Percentiles rank a stretch among this genome's conserved stretches.
Evolutionary conservation across 2,797 vertebrate species (phyloP).

Genomic region (Platyrinchus mystaceus): DNA sequence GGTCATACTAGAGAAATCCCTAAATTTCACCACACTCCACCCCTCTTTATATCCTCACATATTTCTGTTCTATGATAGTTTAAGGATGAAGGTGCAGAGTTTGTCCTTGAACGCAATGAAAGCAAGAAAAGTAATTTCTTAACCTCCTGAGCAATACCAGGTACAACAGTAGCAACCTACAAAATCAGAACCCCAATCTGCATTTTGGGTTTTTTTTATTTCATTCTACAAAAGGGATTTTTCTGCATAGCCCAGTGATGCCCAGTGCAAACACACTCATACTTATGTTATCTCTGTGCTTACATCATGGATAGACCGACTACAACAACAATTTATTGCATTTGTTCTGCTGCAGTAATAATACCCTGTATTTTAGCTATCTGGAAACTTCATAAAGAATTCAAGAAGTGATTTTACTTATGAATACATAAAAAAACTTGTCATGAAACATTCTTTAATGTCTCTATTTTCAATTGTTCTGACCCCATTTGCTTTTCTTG

Average conservation of each 20-base stretch:
- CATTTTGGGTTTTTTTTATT: not conserved
- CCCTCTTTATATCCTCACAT: not conserved
- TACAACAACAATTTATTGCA: not conserved
- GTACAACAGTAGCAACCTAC: not conserved
- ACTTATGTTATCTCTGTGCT: not conserved
- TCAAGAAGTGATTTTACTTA: not conserved
- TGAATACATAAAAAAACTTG: not conserved
- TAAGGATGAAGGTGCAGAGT: rapidly evolving
- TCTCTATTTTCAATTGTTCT: not conserved
- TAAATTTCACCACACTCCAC: not conserved
- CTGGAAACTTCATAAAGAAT: not conserved
- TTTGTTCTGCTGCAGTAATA: not conserved
- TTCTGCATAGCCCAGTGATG: too few relatives aligned
- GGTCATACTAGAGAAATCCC: not conserved
- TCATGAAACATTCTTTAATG: not conserved
- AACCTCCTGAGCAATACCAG: not conserved
- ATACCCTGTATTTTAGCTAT: not conserved
- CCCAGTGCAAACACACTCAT: rapidly evolving
- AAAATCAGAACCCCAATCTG: not conserved
- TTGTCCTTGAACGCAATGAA: not conserved
- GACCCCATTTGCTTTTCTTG: not conserved
- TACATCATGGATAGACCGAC: not conserved
- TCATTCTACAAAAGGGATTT: not conserved
- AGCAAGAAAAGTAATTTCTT: not conserved
- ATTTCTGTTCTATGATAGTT: not conserved